These are phyloP conservation scores for Zygaena filipendulae DNA, from an alignment of 2,888 invertebrate species.

Conservation along the genomic window DNA sequence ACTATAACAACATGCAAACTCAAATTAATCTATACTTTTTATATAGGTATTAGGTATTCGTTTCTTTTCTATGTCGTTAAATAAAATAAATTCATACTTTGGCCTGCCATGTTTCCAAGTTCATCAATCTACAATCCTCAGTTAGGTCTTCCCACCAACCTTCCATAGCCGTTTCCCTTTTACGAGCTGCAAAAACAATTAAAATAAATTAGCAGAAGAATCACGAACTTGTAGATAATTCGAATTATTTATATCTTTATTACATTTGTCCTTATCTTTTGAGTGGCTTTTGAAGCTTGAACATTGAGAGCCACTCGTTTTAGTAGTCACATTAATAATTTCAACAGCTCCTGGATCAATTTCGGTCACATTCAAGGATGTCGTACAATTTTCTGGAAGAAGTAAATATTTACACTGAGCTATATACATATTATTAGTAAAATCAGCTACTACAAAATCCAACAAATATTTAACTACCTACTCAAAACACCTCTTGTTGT, in stretches of 20 bases:
- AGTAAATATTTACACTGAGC: too few species aligned
- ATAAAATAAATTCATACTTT: conserved; percentile 33
- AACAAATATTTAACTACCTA: too few species aligned
- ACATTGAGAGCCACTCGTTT: conserved; percentile 33
- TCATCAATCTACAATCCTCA: conserved; percentile 77
- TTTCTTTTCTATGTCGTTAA: neutral
- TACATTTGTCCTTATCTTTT: conserved; percentile 51
- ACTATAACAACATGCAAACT: conserved; percentile 29
- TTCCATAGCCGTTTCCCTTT: conserved; percentile 63
- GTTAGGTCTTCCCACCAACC: conserved; percentile 79
- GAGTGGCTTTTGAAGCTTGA: conserved; percentile 53
- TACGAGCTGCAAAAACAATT: conserved; percentile 24
- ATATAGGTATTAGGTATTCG: neutral
- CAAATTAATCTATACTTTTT: neutral
- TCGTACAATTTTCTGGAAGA: conserved; percentile 47
- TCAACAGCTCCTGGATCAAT: conserved; percentile 44
- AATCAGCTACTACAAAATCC: too few species aligned
- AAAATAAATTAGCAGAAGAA: conserved; percentile 1
- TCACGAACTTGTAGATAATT: too few species aligned
- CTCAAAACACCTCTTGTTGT: neutral
- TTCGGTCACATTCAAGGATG: conserved; percentile 27
- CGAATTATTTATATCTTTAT: too few species aligned
- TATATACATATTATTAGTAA: too few species aligned
- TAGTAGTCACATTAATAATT: conserved; percentile 37
- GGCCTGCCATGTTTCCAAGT: conserved; percentile 67